Conservation (phyloP, 2,888 invertebrate genomes). For the Bruchidius siliquastri region DNA sequence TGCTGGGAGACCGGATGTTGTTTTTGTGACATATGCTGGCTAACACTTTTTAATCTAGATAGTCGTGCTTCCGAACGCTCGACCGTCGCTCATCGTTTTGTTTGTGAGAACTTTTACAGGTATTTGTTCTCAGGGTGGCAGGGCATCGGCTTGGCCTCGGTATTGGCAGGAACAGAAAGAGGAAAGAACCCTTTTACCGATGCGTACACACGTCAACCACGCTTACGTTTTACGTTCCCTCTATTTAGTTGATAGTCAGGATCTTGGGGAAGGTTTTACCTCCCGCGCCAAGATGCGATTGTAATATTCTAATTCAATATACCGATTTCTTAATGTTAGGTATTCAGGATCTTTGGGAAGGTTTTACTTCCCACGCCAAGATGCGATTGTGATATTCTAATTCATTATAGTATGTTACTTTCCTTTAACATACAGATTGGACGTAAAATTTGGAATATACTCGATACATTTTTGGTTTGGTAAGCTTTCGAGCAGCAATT, state of each 20-base stretch:
- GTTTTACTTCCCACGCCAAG: too few species aligned
- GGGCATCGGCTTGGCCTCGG: constrained; percentile 1
- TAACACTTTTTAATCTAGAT: constrained; percentile 14
- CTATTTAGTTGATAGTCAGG: constrained; percentile 1
- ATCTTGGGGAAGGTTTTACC: neutral
- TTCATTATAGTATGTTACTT: too few species aligned
- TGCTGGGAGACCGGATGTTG: constrained; percentile 15
- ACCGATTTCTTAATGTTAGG: too few species aligned
- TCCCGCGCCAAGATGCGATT: too few species aligned
- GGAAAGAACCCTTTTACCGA: constrained; percentile 12
- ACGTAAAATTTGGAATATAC: too few species aligned
- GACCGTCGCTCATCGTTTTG: constrained; percentile 21
- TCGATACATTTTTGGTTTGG: too few species aligned
- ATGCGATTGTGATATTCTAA: too few species aligned
- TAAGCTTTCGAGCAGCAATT: too few species aligned
- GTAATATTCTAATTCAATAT: too few species aligned
- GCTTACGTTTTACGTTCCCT: constrained; percentile 7
- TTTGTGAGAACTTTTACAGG: constrained; percentile 30
- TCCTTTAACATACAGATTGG: too few species aligned
- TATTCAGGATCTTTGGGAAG: too few species aligned
- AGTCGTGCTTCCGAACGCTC: constrained; percentile 17
- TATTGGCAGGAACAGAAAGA: neutral
- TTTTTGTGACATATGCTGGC: constrained; percentile 16
- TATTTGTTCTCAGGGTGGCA: constrained; percentile 29
- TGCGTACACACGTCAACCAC: constrained; percentile 9